Evolutionary conservation across 2,113 vertebrate genomes (phyloP), one percentile per base, ranked within the genome.

Genomic region (Nibea coibor): DNA sequence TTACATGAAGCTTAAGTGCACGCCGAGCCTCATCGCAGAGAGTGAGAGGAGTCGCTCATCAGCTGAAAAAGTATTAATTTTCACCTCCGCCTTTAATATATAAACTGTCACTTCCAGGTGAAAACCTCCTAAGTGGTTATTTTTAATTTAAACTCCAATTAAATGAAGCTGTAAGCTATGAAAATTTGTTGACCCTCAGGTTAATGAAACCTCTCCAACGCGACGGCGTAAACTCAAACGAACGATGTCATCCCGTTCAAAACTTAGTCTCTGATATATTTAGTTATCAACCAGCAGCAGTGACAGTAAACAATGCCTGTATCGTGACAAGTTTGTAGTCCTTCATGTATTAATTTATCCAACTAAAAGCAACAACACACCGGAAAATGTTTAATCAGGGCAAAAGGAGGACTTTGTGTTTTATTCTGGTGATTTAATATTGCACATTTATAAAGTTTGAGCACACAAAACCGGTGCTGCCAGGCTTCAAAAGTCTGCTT

Each of bases 151-250:
- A 67, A 75, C 50, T 75, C 57, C 39, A 75, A 82, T 84, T 75
- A 87, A 48, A 78, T 22, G 19, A 78, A 43, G 43, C 65, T 81
- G 72, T 20, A 43, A 48, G 57, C 31, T 17, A 16, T 43, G 53
- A 62, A 57, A 62, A 62, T 53, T 5, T 42, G 17, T 22, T 83
- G 75, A 64, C 78, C 78, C 22, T 42, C 9, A 2, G 82, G 84
- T 87, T 88, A 85, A 88, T 85, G 67, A 88, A 75, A 28, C 43
- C 65, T 80, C 68, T 75, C 84, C 45, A 59, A 15, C 12, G 3
- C 48, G 54, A 48, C 35, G 26, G 56, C 20, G 61, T 24, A 20
- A 62, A 61, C 64, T 68, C 20, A 7, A 62, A 31, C n/a, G 31
- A 70, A 50, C 74, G 69, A 61, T 58, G 28, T n/a, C 62, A 5